Evolutionary conservation across 2,113 vertebrate species (phyloP).

Genomic region (Phalacrocorax brasilianus): DNA sequence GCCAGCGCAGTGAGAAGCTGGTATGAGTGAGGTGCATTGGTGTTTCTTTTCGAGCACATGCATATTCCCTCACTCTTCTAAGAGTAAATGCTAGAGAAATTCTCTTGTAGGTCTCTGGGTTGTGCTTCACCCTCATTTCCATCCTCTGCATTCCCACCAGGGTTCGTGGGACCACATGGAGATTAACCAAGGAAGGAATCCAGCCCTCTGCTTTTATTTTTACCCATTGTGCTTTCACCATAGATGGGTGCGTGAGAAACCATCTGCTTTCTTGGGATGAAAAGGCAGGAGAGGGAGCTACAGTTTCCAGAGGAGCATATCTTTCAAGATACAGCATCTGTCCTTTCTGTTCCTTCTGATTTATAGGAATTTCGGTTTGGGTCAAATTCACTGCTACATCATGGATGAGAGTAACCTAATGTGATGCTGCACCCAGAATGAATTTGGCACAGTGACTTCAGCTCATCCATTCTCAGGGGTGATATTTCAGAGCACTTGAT

Average conservation of each 20-base stretch:
- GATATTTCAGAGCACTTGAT: not conserved
- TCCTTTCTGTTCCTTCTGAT: not conserved
- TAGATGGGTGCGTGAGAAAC: not conserved
- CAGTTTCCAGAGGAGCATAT: not conserved
- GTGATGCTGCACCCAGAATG: not conserved
- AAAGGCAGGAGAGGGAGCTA: not conserved
- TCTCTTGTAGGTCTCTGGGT: not conserved
- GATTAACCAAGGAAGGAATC: not conserved
- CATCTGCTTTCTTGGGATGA: not conserved
- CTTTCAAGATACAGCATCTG: not conserved
- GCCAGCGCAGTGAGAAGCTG: not conserved
- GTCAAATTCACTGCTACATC: not conserved
- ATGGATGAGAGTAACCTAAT: not conserved
- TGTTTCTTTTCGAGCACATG: not conserved
- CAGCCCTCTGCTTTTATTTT: conserved; percentile 40
- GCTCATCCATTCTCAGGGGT: not conserved
- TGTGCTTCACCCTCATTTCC: not conserved
- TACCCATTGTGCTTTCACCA: not conserved
- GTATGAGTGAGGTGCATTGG: not conserved
- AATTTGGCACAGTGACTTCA: conserved; percentile 8
- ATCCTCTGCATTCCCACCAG: not conserved
- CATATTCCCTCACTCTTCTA: not conserved
- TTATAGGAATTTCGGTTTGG: not conserved
- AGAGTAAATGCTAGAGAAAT: not conserved
- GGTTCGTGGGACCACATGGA: not conserved